Conservation (phyloP, 2,888 invertebrate species). For the Lacanobia wlatinum region DNA sequence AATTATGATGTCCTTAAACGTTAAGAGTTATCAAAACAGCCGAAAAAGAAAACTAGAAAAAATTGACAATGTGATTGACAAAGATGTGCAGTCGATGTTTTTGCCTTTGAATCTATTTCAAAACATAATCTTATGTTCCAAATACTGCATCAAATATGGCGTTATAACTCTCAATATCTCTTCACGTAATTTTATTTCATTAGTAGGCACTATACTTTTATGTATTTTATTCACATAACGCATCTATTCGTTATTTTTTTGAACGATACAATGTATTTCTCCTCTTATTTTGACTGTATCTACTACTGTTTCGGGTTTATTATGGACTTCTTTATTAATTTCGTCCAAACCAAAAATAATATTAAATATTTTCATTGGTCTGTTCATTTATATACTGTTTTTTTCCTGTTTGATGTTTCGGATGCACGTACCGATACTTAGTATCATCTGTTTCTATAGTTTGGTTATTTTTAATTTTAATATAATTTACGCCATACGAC, state of each 20-base stretch:
- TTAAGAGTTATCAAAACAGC: neutral
- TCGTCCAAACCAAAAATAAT: neutral
- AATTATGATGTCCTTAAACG: neutral
- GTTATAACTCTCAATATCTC: neutral
- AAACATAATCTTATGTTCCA: neutral
- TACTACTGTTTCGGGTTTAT: neutral
- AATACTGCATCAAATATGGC: neutral
- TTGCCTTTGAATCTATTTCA: conserved; percentile 2
- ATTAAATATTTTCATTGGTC: neutral
- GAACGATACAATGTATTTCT: neutral
- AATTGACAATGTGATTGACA: neutral
- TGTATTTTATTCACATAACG: neutral
- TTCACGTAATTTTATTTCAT: neutral
- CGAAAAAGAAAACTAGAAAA: neutral
- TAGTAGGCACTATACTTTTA: neutral
- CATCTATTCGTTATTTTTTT: neutral
- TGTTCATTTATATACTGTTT: neutral
- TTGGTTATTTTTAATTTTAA: neutral
- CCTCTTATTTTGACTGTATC: neutral
- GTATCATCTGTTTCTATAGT: neutral
- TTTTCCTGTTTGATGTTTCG: neutral
- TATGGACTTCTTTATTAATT: neutral
- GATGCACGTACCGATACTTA: neutral
- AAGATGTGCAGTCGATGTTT: neutral
- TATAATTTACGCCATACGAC: neutral